Percentiles rank a stretch among this genome's conserved stretches.
These are phyloP conservation scores for Loripinus fragilis DNA, from an alignment of 2,888 invertebrate species.

Conservation along the genomic window DNA sequence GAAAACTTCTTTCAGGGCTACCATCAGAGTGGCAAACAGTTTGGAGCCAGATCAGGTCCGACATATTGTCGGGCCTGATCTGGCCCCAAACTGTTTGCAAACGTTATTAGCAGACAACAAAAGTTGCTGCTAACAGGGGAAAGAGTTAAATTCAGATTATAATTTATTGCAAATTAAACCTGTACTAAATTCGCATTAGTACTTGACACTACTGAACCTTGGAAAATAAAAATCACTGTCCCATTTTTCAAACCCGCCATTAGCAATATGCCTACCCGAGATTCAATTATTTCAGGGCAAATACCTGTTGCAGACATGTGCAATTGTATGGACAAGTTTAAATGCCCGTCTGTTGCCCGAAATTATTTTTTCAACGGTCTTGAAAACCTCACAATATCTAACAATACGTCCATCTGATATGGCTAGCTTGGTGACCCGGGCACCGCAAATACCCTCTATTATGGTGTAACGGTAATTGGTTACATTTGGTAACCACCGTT, in stretches of 20 bases:
- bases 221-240: background rate
- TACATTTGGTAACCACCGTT: slow-evolving; percentile 41
- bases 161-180: too few relatives aligned
- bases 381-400: slow-evolving; percentile 15
- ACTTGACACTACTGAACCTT: background rate
- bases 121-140: too few relatives aligned
- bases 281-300: slow-evolving; percentile 7
- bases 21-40: too few relatives aligned
- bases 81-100: too few relatives aligned
- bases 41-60: too few relatives aligned
- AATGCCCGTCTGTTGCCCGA: background rate
- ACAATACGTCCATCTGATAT: slow-evolving; percentile 31
- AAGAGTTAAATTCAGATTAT: too few relatives aligned
- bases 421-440: slow-evolving; percentile 46
- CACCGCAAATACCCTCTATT: slow-evolving; percentile 43
- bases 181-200: background rate
- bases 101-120: too few relatives aligned
- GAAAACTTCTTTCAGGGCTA: too few relatives aligned
- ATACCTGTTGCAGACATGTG: background rate
- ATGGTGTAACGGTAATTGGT: slow-evolving; percentile 59
- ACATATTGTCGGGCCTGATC: too few relatives aligned
- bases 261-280: slow-evolving; percentile 4
- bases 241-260: slow-evolving; percentile 11
- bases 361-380: slow-evolving; percentile 16
- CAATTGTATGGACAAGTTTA: background rate